These are phyloP conservation scores for Hypena proboscidalis DNA, from an alignment of 2,888 invertebrate genomes.

Conservation along the genomic window DNA sequence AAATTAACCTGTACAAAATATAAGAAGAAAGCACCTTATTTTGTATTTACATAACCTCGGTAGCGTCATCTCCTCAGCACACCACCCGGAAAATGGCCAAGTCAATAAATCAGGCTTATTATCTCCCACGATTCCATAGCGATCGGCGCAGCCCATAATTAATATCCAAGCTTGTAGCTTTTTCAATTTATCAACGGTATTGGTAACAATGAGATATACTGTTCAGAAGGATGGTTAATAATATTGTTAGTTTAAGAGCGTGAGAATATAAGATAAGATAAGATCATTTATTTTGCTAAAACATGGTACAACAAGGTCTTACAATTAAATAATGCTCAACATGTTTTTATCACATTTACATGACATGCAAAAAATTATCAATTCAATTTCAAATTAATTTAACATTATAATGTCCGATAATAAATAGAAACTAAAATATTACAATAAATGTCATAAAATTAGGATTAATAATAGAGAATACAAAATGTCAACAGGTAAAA, in stretches of 20 bases:
- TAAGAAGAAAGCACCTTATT: constrained; percentile 5
- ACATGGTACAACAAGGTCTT: too few species aligned
- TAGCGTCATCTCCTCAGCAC: constrained; percentile 47
- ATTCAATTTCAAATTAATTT: too few species aligned
- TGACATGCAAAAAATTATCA: too few species aligned
- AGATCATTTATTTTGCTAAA: too few species aligned
- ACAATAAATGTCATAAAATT: too few species aligned
- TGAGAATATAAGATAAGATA: too few species aligned
- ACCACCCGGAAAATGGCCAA: constrained; percentile 46
- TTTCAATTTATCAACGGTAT: constrained; percentile 62
- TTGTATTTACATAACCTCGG: constrained; percentile 36
- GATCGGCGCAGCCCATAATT: constrained; percentile 54
- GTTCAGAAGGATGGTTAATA: constrained; percentile 21
- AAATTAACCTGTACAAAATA: not conserved
- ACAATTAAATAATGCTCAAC: too few species aligned
- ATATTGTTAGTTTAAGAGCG: not conserved
- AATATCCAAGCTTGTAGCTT: constrained; percentile 55
- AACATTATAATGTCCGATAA: too few species aligned
- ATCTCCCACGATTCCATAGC: constrained; percentile 45
- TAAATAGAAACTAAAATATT: too few species aligned
- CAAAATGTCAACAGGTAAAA: too few species aligned
- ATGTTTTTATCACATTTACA: too few species aligned
- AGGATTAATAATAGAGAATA: too few species aligned
- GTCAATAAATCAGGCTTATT: constrained; percentile 59
- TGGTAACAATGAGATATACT: constrained; percentile 35